Conservation (phyloP, 2,113 vertebrate genomes). For the Eublepharis macularius region DNA sequence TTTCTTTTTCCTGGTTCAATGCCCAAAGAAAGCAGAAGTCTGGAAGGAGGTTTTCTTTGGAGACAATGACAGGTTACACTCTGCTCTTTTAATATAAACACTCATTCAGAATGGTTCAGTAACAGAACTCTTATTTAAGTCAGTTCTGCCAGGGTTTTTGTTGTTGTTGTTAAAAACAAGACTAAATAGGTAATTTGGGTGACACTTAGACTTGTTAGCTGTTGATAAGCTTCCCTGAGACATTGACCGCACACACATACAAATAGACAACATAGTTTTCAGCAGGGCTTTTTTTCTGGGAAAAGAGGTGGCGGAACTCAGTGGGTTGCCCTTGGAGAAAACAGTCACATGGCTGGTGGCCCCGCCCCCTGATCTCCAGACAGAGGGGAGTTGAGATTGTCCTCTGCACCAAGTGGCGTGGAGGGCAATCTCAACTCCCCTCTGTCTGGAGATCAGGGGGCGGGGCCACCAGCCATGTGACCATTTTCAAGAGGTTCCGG, state of each 20-base stretch:
- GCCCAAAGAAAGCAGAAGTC: conserved; percentile 65
- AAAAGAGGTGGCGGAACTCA: too few species aligned
- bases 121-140: conserved; percentile 58
- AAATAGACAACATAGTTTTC: neutral
- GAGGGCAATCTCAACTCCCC: too few species aligned
- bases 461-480: too few species aligned
- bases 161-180: neutral
- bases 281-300: too few species aligned
- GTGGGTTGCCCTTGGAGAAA: too few species aligned
- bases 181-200: neutral
- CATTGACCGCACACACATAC: neutral
- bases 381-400: too few species aligned
- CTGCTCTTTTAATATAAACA: conserved; percentile 50
- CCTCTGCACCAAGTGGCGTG: too few species aligned
- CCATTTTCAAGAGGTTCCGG: too few species aligned
- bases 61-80: conserved; percentile 34
- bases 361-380: too few species aligned
- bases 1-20: neutral
- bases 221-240: conserved; percentile 10
- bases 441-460: too few species aligned
- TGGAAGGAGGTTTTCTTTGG: conserved; percentile 51
- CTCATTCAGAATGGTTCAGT: conserved; percentile 33
- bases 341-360: too few species aligned
- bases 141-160: conserved; percentile 29
- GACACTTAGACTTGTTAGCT: neutral